These are phyloP conservation scores for Olivierus martensii DNA, from an alignment of 1,140 invertebrate species.

Conservation along the genomic window DNA sequence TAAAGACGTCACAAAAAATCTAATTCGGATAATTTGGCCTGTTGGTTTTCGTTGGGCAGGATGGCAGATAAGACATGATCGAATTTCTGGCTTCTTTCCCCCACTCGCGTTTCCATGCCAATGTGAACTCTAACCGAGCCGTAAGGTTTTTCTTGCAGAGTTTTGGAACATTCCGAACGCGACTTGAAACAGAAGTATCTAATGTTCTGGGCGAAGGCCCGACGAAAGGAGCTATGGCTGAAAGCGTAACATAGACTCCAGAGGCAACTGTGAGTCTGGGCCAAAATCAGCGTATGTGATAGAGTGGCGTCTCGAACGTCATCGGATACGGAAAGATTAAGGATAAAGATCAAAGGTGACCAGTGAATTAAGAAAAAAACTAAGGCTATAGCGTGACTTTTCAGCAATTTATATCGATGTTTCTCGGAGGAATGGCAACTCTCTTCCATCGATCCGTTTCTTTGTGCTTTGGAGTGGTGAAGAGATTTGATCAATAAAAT, in stretches of 20 bases:
- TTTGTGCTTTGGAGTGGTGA: constrained; percentile 9
- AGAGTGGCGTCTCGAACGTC: background rate
- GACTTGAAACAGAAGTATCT: constrained; percentile 20
- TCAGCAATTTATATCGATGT: constrained; percentile 14
- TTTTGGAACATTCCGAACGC: constrained; percentile 19
- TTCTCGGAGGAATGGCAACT: constrained; percentile 16
- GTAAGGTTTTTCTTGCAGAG: constrained; percentile 16
- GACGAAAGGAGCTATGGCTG: constrained; percentile 15
- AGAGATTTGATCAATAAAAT: constrained; percentile 11
- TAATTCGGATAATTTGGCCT: too few species aligned
- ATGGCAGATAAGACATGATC: too few species aligned
- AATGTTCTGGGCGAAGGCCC: constrained; percentile 16
- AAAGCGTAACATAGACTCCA: constrained; percentile 16
- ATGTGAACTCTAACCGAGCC: constrained; percentile 18
- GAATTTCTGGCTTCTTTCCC: constrained; percentile 2
- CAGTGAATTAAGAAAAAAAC: constrained; percentile 16
- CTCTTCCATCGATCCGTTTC: constrained; percentile 3
- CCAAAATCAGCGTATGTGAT: constrained; percentile 12
- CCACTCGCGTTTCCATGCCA: constrained; percentile 17
- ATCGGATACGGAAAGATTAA: constrained; percentile 2
- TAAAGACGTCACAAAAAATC: too few species aligned
- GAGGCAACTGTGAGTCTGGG: constrained; percentile 17
- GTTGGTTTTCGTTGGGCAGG: too few species aligned
- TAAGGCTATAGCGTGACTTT: constrained; percentile 16
- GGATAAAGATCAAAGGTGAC: constrained; percentile 14